A percentile compares a stretch with the other conserved stretches of the same genome.
These are phyloP conservation scores for Pelagia noctiluca DNA, from an alignment of 30 jellyfish, hydroid and myxozoan genomes.

Conservation along the genomic window DNA sequence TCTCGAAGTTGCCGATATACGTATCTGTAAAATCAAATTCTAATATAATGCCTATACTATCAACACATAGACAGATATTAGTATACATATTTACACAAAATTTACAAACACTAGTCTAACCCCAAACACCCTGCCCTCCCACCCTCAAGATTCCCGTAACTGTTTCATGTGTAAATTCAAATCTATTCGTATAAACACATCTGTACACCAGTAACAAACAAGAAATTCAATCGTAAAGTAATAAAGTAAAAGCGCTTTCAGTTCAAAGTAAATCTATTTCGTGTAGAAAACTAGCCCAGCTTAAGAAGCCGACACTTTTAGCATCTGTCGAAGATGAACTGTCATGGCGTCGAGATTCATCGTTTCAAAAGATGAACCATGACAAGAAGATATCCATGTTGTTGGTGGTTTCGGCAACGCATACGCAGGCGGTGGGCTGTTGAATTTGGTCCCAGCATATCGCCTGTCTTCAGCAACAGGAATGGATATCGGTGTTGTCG, in stretches of 20 bases:
- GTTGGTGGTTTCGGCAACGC: constrained; percentile 96
- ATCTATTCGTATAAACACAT: background rate
- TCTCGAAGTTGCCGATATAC: background rate
- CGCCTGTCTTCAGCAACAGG: constrained; percentile 45
- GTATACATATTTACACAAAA: constrained; percentile 58
- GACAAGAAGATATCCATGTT: constrained; percentile 80
- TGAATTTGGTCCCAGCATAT: constrained; percentile 98
- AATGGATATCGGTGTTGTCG: constrained; percentile 57
- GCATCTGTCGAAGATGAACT: constrained; percentile 92
- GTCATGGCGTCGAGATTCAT: constrained; percentile 91
- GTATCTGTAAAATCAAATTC: constrained; percentile 28
- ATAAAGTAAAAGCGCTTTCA: constrained; percentile 6
- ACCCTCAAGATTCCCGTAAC: constrained; percentile 9
- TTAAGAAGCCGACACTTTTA: constrained; percentile 81
- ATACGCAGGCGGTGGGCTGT: constrained; percentile 98
- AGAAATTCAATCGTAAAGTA: background rate
- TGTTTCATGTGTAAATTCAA: background rate
- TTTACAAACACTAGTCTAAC: constrained; percentile 37
- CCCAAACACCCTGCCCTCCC: constrained; percentile 37
- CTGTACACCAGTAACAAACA: constrained; percentile 15
- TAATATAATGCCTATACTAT: constrained; percentile 46
- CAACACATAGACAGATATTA: constrained; percentile 62
- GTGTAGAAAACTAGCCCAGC: background rate
- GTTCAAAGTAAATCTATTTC: background rate
- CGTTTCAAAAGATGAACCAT: constrained; percentile 39